Percentiles rank a stretch among this genome's conserved stretches.
phyloP scores from a whole-genome alignment of 2,888 invertebrate genomes.

The Rhagophthalmus giganteus region DNA sequence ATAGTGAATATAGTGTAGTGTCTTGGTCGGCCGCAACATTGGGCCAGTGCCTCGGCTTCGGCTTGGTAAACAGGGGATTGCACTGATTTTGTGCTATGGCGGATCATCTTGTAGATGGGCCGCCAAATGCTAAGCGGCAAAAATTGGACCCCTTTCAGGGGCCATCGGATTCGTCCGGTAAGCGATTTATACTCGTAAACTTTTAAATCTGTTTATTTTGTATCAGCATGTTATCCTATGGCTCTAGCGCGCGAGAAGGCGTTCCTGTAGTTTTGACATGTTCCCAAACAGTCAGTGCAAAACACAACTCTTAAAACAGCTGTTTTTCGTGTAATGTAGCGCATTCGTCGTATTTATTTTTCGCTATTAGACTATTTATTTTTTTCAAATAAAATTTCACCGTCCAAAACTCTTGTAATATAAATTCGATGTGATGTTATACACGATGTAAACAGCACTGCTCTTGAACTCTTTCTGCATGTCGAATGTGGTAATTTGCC shows the following conservation, averaged over 20 bases:
- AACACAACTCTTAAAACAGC: constrained; percentile 42
- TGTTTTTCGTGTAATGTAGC: constrained; percentile 33
- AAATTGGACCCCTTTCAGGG: constrained; percentile 87
- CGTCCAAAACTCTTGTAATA: constrained; percentile 1
- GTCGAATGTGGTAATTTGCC: constrained; percentile 34
- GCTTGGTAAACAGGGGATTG: constrained; percentile 66
- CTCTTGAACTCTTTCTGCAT: constrained; percentile 45
- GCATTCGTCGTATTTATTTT: constrained; percentile 1
- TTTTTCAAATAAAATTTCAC: constrained; percentile 4
- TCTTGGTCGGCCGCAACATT: constrained; percentile 53
- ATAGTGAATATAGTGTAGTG: constrained; percentile 53
- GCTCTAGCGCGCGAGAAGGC: constrained; percentile 50
- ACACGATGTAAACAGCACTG: constrained; percentile 39
- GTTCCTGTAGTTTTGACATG: constrained; percentile 46
- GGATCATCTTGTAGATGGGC: constrained; percentile 93
- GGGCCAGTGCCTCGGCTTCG: constrained; percentile 63
- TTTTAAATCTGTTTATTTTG: constrained; percentile 34
- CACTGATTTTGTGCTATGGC: constrained; percentile 67
- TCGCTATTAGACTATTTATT: too few relatives aligned
- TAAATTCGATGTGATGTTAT: constrained; percentile 5
- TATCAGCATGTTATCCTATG: constrained; percentile 45
- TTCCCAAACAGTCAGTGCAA: constrained; percentile 38
- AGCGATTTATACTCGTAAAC: constrained; percentile 51
- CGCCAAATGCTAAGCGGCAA: constrained; percentile 90
- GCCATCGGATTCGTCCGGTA: constrained; percentile 79